Evolutionary conservation across 1,140 invertebrate species (phyloP), one percentile per base, ranked within the genome.

Genomic region (Drosophila subobscura): DNA sequence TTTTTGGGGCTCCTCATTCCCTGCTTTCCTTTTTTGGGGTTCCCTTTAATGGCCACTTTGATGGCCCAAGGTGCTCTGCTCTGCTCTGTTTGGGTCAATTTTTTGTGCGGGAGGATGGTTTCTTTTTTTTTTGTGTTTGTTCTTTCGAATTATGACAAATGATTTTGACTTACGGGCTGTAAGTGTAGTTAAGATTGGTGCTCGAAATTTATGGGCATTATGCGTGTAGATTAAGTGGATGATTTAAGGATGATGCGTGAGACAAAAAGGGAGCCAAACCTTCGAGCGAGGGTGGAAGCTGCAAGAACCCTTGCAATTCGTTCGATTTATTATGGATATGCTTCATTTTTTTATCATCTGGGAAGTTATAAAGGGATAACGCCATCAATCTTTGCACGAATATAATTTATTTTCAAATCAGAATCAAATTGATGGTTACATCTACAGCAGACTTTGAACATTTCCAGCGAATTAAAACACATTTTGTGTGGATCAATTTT

Each of bases 141-240:
- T 64, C 44, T 50, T 67, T 5, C 23, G 23, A 86, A 88, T 86
- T 83, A 83, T 88, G 83, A 88, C 78, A 88, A 88, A 88, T 88
- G 79, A 79, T 77, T 77, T 51, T 46, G 65, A 81, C 72, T 84
- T 85, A 64, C 64, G 59, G 55, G 33, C 40, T 65, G 57, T 51
- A 65, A 77, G 50, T 80, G 77, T 85, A 77, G 67, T 71, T 80
- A 73, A 72, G 57, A 29, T 29, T 33, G 40, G n/a, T 45, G 29
- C 45, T 53, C 57, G 71, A 60, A 65, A 85, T 77, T 85, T 70
- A 86, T 81, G 59, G 29, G 67, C 27, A 46, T 54, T 20, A 16
- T 42, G 52, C 51, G 55, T 59, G 63, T 41, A 64, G 42, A 66
- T 73, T 58, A 49, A 57, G 56, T 56, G 14, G 60, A 53, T 47